Evolutionary conservation across 1,140 invertebrate genomes (phyloP), one percentile per base, ranked within the genome.

Genomic region (Cataglyphis hispanica): DNA sequence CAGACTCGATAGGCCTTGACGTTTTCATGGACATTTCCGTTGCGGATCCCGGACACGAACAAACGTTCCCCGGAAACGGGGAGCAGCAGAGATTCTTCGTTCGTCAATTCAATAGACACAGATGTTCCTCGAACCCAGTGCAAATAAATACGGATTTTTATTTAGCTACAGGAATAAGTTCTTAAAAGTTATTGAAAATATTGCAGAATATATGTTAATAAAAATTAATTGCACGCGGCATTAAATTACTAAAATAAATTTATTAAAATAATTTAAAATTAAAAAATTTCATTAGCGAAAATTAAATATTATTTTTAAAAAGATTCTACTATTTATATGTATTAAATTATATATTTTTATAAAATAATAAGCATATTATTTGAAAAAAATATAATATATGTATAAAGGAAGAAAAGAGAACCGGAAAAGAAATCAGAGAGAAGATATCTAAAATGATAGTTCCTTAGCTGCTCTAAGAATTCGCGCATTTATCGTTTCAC

Each of bases 1-100:
- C 66, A 46, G 67, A n/a, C 19, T 27, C 78, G 78, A 83, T 83
- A 83, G 78, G 78, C 67, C 78, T 60, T 83, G 78, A 83, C 67
- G 78, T 56, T 83, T 83, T 83, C 78, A 83, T 43, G 67, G 66
- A 50, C 53, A 46, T 83, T 83, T 58, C 27, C 61, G 63, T 10
- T 25, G 76, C 13, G 43, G 50, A 7, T 66, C 25, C 50, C 78
- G 78, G 78, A 83, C 66, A 25, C 67, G 56, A 22, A 83, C 67
- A 74, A 83, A 83, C 67, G 78, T 74, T 25, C 13, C 13, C 27
- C 53, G 78, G 67, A 83, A 74, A 74, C 37, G 37, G 53, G 10
- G 10, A 53, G 34, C 53, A 10, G 31, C n/a, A 13, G 13, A n/a
- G 66, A 31, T 1, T 16, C n/a, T 60, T 40, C 50, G 22, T 56